These are phyloP conservation scores for Strigamia maritima DNA, from an alignment of 2,888 invertebrate species.

Conservation along the genomic window DNA sequence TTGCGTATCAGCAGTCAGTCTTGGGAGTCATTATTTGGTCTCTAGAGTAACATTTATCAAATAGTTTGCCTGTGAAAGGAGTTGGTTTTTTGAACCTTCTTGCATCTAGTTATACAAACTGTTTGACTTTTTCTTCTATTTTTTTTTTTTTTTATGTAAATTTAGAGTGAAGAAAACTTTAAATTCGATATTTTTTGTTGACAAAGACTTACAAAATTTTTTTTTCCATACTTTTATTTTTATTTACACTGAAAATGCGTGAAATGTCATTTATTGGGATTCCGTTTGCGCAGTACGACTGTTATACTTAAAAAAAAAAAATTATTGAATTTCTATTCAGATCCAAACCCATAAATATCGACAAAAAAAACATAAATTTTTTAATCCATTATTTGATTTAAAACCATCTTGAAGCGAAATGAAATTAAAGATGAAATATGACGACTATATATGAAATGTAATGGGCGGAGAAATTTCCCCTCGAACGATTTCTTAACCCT, in stretches of 20 bases:
- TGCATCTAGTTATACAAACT: slow-evolving; percentile 12
- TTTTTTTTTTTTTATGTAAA: background rate
- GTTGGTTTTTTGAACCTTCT: background rate
- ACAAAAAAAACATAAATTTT: background rate
- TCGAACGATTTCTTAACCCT: slow-evolving; percentile 5
- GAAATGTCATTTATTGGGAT: slow-evolving; percentile 16
- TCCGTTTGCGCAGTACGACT: background rate
- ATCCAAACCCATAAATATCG: too few species aligned
- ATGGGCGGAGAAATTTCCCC: slow-evolving; percentile 9
- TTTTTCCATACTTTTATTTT: background rate
- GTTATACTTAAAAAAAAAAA: too few species aligned
- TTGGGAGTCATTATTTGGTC: slow-evolving; percentile 26
- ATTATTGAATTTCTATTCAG: too few species aligned
- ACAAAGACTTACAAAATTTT: background rate
- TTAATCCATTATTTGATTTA: background rate
- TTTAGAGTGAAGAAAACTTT: background rate
- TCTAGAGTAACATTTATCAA: background rate
- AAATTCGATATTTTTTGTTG: background rate
- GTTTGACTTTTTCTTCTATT: background rate
- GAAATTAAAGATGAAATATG: slow-evolving; percentile 13
- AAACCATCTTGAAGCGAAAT: background rate
- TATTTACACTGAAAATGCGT: background rate
- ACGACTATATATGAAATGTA: background rate
- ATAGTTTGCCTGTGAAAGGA: background rate
- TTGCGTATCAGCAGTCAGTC: slow-evolving; percentile 7